Base-by-base conservation (phyloP, 2,888 invertebrate genomes). In the Smittia sp. region DNA sequence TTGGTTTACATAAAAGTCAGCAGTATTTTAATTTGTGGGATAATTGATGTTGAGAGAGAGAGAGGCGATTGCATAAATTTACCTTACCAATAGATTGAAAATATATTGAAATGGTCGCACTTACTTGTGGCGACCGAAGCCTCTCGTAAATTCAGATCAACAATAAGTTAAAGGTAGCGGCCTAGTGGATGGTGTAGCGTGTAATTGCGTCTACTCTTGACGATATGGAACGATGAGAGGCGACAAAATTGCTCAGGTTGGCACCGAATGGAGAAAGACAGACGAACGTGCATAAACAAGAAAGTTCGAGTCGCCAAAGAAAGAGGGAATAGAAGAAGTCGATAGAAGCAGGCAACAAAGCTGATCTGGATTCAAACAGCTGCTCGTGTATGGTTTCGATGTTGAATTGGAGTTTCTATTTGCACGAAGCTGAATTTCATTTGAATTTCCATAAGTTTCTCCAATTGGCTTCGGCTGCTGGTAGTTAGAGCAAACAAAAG, bases 1-100 rank as follows among this genome's bases (percentile, higher is more conserved):
- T n/a, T n/a, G n/a, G n/a, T n/a, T n/a, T n/a, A n/a, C n/a, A 67
- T 67, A 39, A 67, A 24, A n/a, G 32, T 67, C 67, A 67, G 67
- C 39, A 39, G 22, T 65, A 67, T 32, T 67, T 39, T 38, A 67
- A 67, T 38, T 38, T 38, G 11, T 11, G 11, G 7, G 38, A 38
- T 38, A 38, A 38, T 39, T 67, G 67, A 38, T 67, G 67, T 39
- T 39, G 38, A 11, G 11, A 38, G 38, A 38, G 15, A 20, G 27
- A 65, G 15, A 39, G 15, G n/a, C 13, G 39, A 67, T 20, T 67
- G 67, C 67, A 67, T 67, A 67, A 67, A 67, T 67, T 15, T 67
- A 38, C 38, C n/a, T 67, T 67, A 38, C 13, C 41, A 13, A 65
- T 32, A 18, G 22, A 32, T 65, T 24, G 62, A 58, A 58, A 20